These are phyloP conservation scores for Drosophila sp. DNA, from an alignment of 1,140 invertebrate species.

Conservation along the genomic window DNA sequence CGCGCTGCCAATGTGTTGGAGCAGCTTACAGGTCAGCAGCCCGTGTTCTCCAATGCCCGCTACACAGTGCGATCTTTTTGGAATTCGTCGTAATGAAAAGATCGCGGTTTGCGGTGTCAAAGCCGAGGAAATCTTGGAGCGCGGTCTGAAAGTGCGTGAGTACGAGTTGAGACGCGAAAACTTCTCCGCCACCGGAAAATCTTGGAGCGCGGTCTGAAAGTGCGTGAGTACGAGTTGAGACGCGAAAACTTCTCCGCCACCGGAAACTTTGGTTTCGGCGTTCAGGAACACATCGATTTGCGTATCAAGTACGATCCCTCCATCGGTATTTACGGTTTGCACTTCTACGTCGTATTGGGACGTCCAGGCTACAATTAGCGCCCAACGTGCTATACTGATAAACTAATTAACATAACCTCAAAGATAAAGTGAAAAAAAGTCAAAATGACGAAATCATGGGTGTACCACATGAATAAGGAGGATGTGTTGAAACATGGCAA, in stretches of 20 bases:
- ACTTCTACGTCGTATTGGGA: constrained; percentile 99
- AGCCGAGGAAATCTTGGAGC: constrained; percentile 99
- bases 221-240: constrained; percentile 99
- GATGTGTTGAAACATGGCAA: too few species aligned
- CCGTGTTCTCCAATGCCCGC: constrained; percentile 99
- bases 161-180: constrained; percentile 99
- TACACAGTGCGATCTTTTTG: constrained; percentile 99
- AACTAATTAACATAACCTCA: too few species aligned
- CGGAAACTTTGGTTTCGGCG: constrained; percentile 99
- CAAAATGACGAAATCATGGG: too few species aligned
- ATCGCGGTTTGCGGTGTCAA: constrained; percentile 99
- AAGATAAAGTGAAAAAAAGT: too few species aligned
- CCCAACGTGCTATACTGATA: too few species aligned
- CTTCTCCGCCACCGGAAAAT: constrained; percentile 99
- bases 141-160: constrained; percentile 98
- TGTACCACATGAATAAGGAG: too few species aligned
- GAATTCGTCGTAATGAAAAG: constrained; percentile 99
- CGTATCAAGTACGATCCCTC: constrained; percentile 99
- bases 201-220: constrained; percentile 98
- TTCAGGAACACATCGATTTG: constrained; percentile 99
- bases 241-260: constrained; percentile 99
- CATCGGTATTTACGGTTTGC: constrained; percentile 99
- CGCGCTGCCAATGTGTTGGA: constrained; percentile 99
- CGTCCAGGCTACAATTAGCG: too few species aligned
- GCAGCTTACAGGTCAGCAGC: constrained; percentile 99